These are phyloP conservation scores for Willisornis vidua DNA, from an alignment of 2,113 vertebrate genomes.

Conservation along the genomic window DNA sequence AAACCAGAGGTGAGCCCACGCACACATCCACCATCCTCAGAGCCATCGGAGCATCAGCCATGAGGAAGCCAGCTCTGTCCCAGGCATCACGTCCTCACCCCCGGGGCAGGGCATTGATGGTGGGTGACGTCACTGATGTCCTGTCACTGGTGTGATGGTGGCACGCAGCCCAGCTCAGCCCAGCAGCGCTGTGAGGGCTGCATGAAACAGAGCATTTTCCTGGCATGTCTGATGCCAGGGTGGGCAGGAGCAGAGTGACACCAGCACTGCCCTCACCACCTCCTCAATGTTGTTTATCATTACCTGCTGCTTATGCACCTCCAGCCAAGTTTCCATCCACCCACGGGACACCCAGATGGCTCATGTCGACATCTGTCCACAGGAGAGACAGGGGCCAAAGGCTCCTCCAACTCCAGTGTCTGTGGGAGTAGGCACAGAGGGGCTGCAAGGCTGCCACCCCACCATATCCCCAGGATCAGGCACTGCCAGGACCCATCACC, in stretches of 20 bases:
- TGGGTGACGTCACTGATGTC: not conserved
- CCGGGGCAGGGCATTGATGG: fast-evolving
- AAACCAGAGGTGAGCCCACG: not conserved
- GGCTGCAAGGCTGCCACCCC: fast-evolving
- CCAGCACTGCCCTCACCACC: not conserved
- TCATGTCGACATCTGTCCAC: fast-evolving
- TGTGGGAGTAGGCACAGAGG: not conserved
- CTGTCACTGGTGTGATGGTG: not conserved
- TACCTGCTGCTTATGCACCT: not conserved
- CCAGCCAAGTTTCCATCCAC: slow-evolving; percentile 55
- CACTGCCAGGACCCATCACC: not conserved
- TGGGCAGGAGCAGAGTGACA: not conserved
- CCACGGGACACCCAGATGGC: not conserved
- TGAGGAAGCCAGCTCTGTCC: not conserved
- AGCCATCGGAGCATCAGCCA: not conserved
- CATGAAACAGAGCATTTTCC: not conserved
- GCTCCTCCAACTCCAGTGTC: not conserved
- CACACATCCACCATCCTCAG: not conserved
- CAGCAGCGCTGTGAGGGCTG: fast-evolving
- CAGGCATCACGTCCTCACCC: fast-evolving
- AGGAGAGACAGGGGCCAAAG: not conserved
- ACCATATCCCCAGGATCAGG: fast-evolving
- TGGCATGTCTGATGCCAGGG: fast-evolving
- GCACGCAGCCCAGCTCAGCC: fast-evolving
- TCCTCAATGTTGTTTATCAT: not conserved